phyloP scores from a whole-genome alignment of 2,888 invertebrate species.

The Hirtodrosophila trivittata region DNA sequence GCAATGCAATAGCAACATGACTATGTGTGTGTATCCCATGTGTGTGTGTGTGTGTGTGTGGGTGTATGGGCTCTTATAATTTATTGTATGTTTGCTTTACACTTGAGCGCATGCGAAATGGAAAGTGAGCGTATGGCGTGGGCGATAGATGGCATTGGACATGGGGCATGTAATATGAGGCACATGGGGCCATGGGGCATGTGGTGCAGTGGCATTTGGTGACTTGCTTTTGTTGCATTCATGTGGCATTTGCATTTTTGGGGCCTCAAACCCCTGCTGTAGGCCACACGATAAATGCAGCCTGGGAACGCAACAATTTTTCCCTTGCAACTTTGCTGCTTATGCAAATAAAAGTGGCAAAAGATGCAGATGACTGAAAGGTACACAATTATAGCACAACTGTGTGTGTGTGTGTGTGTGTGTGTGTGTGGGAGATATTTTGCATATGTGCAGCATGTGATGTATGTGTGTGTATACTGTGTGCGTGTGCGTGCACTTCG shows the following conservation, averaged over 20 bases:
- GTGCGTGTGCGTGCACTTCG: too few relatives aligned
- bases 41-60: conserved; percentile 17
- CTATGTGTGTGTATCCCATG: conserved; percentile 7
- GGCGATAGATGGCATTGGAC: neutral
- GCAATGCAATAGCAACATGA: conserved; percentile 28
- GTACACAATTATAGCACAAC: conserved; percentile 7
- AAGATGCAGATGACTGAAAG: conserved; percentile 51
- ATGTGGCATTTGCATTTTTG: conserved; percentile 34
- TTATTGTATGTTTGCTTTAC: conserved; percentile 72
- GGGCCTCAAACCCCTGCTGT: neutral
- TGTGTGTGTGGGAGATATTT: conserved; percentile 7
- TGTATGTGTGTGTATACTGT: conserved; percentile 2
- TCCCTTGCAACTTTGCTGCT: conserved; percentile 51
- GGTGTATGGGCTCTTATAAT: conserved; percentile 55
- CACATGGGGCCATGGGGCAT: conserved; percentile 1
- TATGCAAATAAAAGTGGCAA: conserved; percentile 64
- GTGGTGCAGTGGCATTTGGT: conserved; percentile 18
- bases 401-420: neutral
- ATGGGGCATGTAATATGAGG: conserved; percentile 1
- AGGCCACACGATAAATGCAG: conserved; percentile 29
- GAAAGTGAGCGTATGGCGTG: conserved; percentile 8
- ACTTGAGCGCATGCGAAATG: conserved; percentile 60
- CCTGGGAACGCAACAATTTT: conserved; percentile 62
- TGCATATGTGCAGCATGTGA: neutral
- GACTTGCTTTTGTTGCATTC: conserved; percentile 24